Conservation (phyloP, 2,113 vertebrate genomes). For the Labrus mixtus region DNA sequence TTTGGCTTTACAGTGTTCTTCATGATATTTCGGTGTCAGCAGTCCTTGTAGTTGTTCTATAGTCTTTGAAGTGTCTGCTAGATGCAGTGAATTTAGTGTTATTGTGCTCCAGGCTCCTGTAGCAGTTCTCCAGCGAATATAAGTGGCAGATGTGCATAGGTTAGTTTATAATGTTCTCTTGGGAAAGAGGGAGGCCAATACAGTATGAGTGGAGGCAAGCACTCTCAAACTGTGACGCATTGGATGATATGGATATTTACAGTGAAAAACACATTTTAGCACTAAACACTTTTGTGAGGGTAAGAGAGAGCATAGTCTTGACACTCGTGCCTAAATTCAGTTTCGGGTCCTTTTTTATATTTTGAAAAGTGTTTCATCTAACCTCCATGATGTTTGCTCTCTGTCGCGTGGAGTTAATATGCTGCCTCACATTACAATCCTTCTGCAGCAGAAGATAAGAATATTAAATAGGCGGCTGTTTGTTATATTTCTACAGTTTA, state of each 20-base stretch:
- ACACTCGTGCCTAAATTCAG: slow-evolving; percentile 1
- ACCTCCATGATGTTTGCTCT: slow-evolving; percentile 18
- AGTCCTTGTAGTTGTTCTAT: neutral
- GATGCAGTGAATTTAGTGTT: slow-evolving; percentile 11
- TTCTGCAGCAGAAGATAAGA: slow-evolving; percentile 65
- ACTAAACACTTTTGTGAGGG: slow-evolving; percentile 20
- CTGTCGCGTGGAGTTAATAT: slow-evolving; percentile 30
- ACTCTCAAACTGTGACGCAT: neutral
- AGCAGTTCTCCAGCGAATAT: slow-evolving; percentile 21
- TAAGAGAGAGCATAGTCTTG: slow-evolving; percentile 3
- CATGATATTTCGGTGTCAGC: slow-evolving; percentile 19
- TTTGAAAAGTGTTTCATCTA: slow-evolving; percentile 16
- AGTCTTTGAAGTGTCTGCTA: neutral
- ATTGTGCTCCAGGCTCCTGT: slow-evolving; percentile 1
- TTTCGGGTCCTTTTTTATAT: slow-evolving; percentile 32
- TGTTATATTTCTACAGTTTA: slow-evolving; percentile 45
- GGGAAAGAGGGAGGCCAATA: neutral
- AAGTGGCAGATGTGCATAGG: slow-evolving; percentile 1
- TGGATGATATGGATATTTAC: slow-evolving; percentile 32
- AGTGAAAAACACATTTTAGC: slow-evolving; percentile 23
- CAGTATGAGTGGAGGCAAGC: neutral
- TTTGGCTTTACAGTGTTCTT: slow-evolving; percentile 1
- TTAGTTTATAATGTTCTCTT: slow-evolving; percentile 17
- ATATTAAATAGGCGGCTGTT: slow-evolving; percentile 51
- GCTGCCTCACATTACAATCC: slow-evolving; percentile 36